These are phyloP conservation scores for Balearica regulorum DNA, from an alignment of 2,797 vertebrate species.

Conservation along the genomic window DNA sequence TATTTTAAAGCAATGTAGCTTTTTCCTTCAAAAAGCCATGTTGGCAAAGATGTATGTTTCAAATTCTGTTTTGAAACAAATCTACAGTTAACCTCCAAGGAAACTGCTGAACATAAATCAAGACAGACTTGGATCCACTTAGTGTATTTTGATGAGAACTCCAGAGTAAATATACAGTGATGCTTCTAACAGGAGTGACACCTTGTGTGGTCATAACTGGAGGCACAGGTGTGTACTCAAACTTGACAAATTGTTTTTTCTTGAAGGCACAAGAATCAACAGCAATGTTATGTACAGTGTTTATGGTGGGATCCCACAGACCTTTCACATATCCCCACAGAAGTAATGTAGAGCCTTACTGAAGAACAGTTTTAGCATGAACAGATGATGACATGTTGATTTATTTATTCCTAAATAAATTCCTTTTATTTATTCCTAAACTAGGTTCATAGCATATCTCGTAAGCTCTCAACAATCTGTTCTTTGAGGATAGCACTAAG, in stretches of 20 bases:
- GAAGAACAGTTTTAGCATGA: background rate
- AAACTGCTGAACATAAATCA: background rate
- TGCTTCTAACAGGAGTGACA: background rate
- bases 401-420: background rate
- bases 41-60: background rate
- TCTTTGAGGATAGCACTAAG: background rate
- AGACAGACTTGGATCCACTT: background rate
- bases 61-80: background rate
- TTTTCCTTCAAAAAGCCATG: background rate
- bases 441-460: background rate
- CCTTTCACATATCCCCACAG: background rate
- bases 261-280: background rate
- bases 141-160: background rate
- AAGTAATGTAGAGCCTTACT: background rate
- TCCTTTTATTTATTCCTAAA: background rate
- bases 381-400: background rate
- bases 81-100: background rate
- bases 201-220: background rate
- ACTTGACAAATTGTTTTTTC: background rate
- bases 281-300: background rate
- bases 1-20: background rate
- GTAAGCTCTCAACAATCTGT: background rate
- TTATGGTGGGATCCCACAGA: background rate
- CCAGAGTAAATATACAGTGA: background rate
- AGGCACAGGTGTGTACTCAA: background rate